Conservation (phyloP, 2,797 vertebrate species). For the Gambelia wislizenii region DNA sequence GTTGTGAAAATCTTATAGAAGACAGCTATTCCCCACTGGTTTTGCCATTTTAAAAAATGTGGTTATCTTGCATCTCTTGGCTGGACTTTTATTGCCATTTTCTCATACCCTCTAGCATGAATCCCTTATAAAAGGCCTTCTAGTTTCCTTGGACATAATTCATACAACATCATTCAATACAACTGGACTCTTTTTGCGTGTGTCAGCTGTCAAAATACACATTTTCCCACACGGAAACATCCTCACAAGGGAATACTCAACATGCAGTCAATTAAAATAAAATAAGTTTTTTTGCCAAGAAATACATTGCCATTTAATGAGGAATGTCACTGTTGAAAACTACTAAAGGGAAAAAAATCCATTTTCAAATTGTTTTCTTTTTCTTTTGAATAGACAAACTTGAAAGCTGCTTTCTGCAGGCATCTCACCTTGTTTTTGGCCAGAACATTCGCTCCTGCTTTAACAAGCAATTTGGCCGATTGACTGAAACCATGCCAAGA, state of each 20-base stretch:
- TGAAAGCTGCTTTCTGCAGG: conserved; percentile 45
- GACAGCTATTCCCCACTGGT: not conserved
- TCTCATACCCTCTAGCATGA: conserved; percentile 28
- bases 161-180: not conserved
- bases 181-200: conserved; percentile 17
- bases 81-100: conserved; percentile 20
- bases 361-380: not conserved
- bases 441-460: conserved; percentile 94
- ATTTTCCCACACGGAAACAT: conserved; percentile 34
- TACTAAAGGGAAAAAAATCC: conserved; percentile 20
- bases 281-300: conserved; percentile 24
- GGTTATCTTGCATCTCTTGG: conserved; percentile 8
- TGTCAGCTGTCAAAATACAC: conserved; percentile 46
- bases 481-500: conserved; percentile 97
- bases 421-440: conserved; percentile 94
- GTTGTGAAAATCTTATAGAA: conserved; percentile 8
- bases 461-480: conserved; percentile 93
- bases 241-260: conserved; percentile 38
- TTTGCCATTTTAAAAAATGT: conserved; percentile 16
- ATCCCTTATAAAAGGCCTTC: conserved; percentile 28
- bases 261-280: not conserved
- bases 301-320: not conserved
- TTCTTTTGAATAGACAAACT: conserved; percentile 4
- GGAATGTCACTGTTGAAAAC: conserved; percentile 35
- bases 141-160: conserved; percentile 46